Conservation (phyloP, 2,113 vertebrate species). For the Protobothrops flavoviridis region DNA sequence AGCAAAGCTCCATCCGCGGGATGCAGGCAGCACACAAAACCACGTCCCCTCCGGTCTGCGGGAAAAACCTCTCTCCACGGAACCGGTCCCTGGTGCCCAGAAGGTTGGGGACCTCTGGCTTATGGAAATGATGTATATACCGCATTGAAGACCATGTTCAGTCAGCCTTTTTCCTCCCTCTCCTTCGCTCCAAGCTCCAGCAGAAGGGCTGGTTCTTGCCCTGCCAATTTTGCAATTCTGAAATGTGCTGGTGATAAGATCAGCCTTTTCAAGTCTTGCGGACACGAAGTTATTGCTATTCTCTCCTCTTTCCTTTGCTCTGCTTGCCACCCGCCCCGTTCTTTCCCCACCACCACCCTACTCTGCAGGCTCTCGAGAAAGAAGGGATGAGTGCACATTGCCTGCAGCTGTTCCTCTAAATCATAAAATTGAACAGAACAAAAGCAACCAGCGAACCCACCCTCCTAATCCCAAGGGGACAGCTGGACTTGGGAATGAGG, state of each 20-base stretch:
- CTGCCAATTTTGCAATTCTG: not conserved
- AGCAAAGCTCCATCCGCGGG: too few relatives aligned
- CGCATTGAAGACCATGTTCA: not conserved
- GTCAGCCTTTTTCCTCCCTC: not conserved
- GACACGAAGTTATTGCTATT: not conserved
- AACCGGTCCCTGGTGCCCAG: too few relatives aligned
- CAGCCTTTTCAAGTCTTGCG: not conserved
- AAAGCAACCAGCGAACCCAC: not conserved
- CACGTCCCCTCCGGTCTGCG: too few relatives aligned
- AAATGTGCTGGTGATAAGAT: not conserved
- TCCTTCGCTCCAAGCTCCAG: not conserved
- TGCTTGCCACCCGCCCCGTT: not conserved
- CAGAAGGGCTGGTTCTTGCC: not conserved
- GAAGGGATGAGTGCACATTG: not conserved
- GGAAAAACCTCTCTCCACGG: too few relatives aligned
- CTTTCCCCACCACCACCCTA: not conserved
- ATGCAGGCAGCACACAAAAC: too few relatives aligned
- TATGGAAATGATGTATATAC: not conserved
- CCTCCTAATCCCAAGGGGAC: slow-evolving; percentile 1
- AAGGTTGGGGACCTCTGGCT: not conserved
- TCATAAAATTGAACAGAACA: not conserved
- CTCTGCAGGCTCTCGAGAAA: not conserved
- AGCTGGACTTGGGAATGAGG: slow-evolving; percentile 9
- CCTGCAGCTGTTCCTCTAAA: slow-evolving; percentile 9
- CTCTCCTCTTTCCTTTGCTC: not conserved